Base-by-base conservation (phyloP, 2,888 invertebrate species). In the Morinoia aosen region DNA sequence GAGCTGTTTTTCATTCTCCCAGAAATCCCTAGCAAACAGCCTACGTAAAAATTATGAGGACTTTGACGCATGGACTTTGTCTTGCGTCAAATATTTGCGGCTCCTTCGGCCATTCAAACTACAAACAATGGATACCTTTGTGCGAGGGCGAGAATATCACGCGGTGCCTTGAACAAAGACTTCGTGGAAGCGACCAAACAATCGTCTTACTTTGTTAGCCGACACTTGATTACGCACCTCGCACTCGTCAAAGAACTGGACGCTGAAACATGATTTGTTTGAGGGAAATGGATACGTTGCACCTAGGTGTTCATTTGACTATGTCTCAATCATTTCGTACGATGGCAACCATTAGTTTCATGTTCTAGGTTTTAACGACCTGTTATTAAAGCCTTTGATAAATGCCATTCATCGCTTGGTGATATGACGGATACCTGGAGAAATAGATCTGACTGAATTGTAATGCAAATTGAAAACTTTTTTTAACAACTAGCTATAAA, bases 171-270 rank as follows among this genome's bases (percentile, higher is more conserved):
- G 90, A 90, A 90, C 90, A 90, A 90, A 90, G 90, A 39, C 90
- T 40, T 39, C 90, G 39, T 90, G 39, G 90, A 40, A 40, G 90
- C 90, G 40, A 76, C 90, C 90, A 48, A 90, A 90, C 40, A 90
- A 90, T 40, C 90, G 90, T 48, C 90, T 90, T 90, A 48, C 90
- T 90, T 90, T 90, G 90, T 90, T 39, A 90, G 90, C 90, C 40
- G 40, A 90, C 76, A 76, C 76, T 76, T 76, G 76, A 76, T 76
- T 76, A 33, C 76, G 25, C 33, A 33, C 76, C 76, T 76, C 25
- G 25, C 25, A 16, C 33, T 76, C 76, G 76, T 76, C 76, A 76
- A 76, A 76, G 76, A 76, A 76, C 25, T 33, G 16, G 33, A 7
- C 76, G 33, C 8, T 76, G 76, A 25, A 25, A 76, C 76, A 76